Base-by-base conservation (phyloP, 2,113 vertebrate genomes). In the Pica pica region DNA sequence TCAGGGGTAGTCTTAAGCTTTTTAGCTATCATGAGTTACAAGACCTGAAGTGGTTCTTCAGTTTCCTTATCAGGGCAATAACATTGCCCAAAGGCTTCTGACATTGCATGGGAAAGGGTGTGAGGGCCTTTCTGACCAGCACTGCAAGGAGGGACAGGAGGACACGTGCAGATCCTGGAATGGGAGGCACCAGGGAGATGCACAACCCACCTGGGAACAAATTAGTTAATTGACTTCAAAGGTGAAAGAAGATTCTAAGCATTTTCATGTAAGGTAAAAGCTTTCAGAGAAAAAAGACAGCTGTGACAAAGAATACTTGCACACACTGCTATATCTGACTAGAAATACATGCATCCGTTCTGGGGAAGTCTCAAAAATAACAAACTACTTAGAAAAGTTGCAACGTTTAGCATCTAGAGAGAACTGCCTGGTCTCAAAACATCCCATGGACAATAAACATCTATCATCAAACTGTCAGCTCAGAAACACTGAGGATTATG, bases 41-140 rank as follows among this genome's bases (percentile, higher is more conserved):
- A 87, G 59, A 74, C 30, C 64, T 56, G 80, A 96, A 95, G 65
- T 46, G 60, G 60, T 95, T 97, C 85, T 95, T 91, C 73, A 86
- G 94, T 79, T 96, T 94, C 89, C 82, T 90, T 85, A 91, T 69
- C 85, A 46, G 42, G 91, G 57, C 89, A 82, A 30, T 52, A 93
- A 83, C 33, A 70, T 39, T 52, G 63, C 71, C 79, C 60, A 90
- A 26, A 87, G 81, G 50, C 67, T 87, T 92, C 60, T 87, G 90
- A 82, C 84, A 73, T 11, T 75, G 65, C 31, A 52, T 18, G 55
- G 56, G 60, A 84, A 90, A 55, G 63, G 94, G 50, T 3, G 6
- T 70, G 84, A 79, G 56, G 39, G 28, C 12, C 47, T 39, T 75
- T 74, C 83, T 75, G 91, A 86, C 18, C 78, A 63, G 64, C 56